Evolutionary conservation across 2,888 invertebrate genomes (phyloP).

Genomic region (Petrophora chlorosata): DNA sequence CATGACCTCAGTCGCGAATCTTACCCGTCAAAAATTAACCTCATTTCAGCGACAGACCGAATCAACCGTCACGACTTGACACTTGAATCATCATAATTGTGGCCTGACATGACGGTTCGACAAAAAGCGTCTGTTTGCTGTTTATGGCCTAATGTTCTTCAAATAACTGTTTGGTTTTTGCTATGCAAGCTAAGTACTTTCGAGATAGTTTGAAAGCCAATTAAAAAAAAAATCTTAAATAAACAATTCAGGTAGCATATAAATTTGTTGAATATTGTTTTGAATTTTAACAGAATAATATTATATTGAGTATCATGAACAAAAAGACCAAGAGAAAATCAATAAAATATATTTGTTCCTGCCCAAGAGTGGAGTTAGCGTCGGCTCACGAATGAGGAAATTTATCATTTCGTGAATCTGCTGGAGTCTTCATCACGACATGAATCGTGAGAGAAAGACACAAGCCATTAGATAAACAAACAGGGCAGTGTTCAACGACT

Average conservation of each 20-base stretch:
- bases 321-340: slow-evolving; percentile 22
- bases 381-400: slow-evolving; percentile 52
- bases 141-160: slow-evolving; percentile 17
- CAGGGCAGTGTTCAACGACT: slow-evolving; percentile 31
- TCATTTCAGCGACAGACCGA: slow-evolving; percentile 21
- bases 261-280: not conserved
- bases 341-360: slow-evolving; percentile 30
- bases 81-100: slow-evolving; percentile 21
- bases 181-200: not conserved
- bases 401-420: slow-evolving; percentile 77
- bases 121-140: slow-evolving; percentile 17
- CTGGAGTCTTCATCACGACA: slow-evolving; percentile 64
- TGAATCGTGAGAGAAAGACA: slow-evolving; percentile 56
- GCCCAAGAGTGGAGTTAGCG: slow-evolving; percentile 39
- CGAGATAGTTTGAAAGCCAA: slow-evolving; percentile 2
- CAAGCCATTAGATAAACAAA: slow-evolving; percentile 50
- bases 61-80: slow-evolving; percentile 36
- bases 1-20: slow-evolving; percentile 22
- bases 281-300: not conserved
- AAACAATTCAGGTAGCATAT: not conserved
- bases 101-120: slow-evolving; percentile 9
- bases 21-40: slow-evolving; percentile 21
- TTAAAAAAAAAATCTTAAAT: slow-evolving; percentile 1
- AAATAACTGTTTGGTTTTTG: slow-evolving; percentile 18
- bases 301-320: slow-evolving; percentile 2